Base-by-base conservation (phyloP, 2,888 invertebrate genomes). In the Bhutanitis thaidina region DNA sequence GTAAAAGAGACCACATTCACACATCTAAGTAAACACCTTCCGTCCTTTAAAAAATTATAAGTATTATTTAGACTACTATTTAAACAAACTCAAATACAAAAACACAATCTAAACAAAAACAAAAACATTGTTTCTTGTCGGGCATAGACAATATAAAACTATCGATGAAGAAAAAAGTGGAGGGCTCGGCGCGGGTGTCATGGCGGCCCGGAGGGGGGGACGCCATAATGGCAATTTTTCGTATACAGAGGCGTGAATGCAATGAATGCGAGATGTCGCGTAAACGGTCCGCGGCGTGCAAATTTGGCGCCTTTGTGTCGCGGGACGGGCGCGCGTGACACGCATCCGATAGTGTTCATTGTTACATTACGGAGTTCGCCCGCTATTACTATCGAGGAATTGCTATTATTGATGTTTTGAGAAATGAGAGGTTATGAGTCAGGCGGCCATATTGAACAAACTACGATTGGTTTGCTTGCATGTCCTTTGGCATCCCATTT, bases 271-370 rank as follows among this genome's bases (percentile, higher is more conserved):
- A 80, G 83, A 83, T 83, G 85, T 69, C 78, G 74, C 75, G 80
- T 86, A 83, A 87, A 84, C 84, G 84, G 82, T 74, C 74, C 66
- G 77, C 81, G 83, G 80, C 88, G 87, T 85, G 88, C 87, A 88
- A 89, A 88, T 89, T 89, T 88, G 84, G 69, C 69, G 80, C 87
- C 79, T 89, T 89, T 87, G 88, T 88, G 81, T 64, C 63, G 71
- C 56, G 60, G 69, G 67, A 68, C 65, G 63, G 67, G 46, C 66
- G 78, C 64, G 78, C 88, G 88, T 88, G 88, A 80, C 77, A 67
- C 60, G 87, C 77, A 85, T 85, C 59, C 64, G 59, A 59, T 56
- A 56, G 46, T 44, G 59, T 35, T 37, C 20, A 48, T 43, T 52
- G 51, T 43, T 52, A 60, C 53, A 61, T 61, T 60, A 62, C 58